phyloP scores from a whole-genome alignment of 2,113 vertebrate species.

The Apodemus speciosus region DNA sequence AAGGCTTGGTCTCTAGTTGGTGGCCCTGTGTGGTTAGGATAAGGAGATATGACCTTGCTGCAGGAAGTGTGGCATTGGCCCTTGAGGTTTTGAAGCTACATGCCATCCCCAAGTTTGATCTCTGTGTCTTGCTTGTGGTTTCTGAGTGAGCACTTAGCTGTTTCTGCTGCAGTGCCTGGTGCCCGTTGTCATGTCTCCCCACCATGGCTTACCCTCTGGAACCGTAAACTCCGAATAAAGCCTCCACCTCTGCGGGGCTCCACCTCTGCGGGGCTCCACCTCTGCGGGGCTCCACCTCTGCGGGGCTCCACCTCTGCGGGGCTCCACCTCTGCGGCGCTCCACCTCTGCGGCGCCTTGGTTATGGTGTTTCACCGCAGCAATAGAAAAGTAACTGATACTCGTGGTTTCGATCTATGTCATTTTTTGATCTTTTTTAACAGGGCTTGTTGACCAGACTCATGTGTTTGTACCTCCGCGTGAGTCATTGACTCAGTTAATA shows the following conservation, averaged over 20 bases:
- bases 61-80: not conserved
- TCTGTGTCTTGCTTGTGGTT: not conserved
- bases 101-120: not conserved
- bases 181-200: not conserved
- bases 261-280: no score
- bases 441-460: slow-evolving; percentile 5
- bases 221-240: not conserved
- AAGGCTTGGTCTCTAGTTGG: not conserved
- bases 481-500: not conserved
- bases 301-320: no score
- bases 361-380: no score
- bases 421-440: not conserved
- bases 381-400: no score
- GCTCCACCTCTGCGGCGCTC: no score
- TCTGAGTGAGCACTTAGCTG: not conserved
- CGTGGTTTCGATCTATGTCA: not conserved
- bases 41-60: not conserved
- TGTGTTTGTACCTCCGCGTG: not conserved
- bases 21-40: not conserved
- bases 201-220: not conserved
- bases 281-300: no score
- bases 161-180: not conserved
- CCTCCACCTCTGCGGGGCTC: no score
- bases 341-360: not conserved
- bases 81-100: not conserved